Evolutionary conservation across 2,113 vertebrate genomes (phyloP).

Genomic region (Rostratula benghalensis): DNA sequence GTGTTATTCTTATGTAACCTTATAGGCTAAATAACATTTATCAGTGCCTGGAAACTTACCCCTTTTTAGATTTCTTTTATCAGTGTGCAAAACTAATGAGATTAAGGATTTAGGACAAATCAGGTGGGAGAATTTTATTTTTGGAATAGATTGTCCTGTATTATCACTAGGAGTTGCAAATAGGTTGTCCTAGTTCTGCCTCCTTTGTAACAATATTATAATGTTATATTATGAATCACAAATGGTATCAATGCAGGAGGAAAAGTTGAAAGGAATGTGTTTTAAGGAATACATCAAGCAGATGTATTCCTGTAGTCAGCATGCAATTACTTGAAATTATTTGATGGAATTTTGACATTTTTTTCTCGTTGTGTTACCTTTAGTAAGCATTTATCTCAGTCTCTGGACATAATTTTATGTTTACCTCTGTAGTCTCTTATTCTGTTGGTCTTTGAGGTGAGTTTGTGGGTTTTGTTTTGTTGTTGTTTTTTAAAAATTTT

Average conservation of each 20-base stretch:
- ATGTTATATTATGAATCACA: not conserved
- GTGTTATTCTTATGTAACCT: not conserved
- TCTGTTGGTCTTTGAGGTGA: not conserved
- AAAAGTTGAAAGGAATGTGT: not conserved
- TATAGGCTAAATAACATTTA: not conserved
- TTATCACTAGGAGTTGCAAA: not conserved
- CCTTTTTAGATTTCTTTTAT: not conserved
- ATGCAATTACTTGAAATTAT: not conserved
- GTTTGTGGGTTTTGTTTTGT: not conserved
- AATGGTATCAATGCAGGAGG: not conserved
- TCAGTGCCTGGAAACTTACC: not conserved
- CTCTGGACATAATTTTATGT: not conserved
- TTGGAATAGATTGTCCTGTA: conserved; percentile 10
- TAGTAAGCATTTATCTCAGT: not conserved
- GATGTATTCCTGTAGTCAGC: not conserved
- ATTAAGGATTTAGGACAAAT: conserved; percentile 60
- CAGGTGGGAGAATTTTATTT: conserved; percentile 33
- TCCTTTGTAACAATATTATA: not conserved
- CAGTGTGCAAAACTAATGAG: conserved; percentile 34
- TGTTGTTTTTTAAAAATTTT: not conserved
- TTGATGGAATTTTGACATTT: not conserved
- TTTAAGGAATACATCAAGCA: not conserved
- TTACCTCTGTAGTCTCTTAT: not conserved
- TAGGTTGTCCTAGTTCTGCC: conserved; percentile 10
- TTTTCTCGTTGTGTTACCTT: not conserved